Conservation (phyloP, 2,888 invertebrate species). For the Coenonympha arcania region DNA sequence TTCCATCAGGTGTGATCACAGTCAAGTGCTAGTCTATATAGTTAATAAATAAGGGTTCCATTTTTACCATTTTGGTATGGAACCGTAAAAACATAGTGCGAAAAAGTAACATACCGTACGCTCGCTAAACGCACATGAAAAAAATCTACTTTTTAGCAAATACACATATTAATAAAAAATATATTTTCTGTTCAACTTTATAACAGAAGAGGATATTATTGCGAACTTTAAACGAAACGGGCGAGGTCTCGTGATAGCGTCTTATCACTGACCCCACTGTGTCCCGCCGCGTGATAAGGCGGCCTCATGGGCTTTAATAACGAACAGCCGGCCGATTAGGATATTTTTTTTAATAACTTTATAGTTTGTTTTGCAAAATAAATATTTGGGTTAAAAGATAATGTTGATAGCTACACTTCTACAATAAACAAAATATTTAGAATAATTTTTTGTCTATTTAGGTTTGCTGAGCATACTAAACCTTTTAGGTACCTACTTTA, state of each 20-base stretch:
- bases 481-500: too few species aligned
- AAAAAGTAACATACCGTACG: too few species aligned
- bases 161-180: too few species aligned
- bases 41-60: too few species aligned
- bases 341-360: conserved; percentile 12
- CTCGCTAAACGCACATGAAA: too few species aligned
- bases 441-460: not conserved
- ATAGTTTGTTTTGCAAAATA: conserved; percentile 11
- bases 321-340: conserved; percentile 19
- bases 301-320: conserved; percentile 23
- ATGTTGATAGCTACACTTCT: not conserved
- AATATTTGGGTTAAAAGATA: conserved; percentile 9
- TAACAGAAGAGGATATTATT: conserved; percentile 19
- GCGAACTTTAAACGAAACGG: conserved; percentile 28
- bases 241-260: conserved; percentile 31
- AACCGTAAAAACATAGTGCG: too few species aligned
- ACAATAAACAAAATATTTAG: not conserved
- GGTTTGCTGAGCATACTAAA: not conserved
- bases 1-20: too few species aligned
- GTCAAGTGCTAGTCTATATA: too few species aligned
- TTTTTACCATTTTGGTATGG: too few species aligned
- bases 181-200: too few species aligned
- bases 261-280: conserved; percentile 35
- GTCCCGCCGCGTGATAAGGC: conserved; percentile 27
- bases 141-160: too few species aligned